These are phyloP conservation scores for Corythornis vintsioides DNA, from an alignment of 2,113 vertebrate genomes.

Conservation along the genomic window DNA sequence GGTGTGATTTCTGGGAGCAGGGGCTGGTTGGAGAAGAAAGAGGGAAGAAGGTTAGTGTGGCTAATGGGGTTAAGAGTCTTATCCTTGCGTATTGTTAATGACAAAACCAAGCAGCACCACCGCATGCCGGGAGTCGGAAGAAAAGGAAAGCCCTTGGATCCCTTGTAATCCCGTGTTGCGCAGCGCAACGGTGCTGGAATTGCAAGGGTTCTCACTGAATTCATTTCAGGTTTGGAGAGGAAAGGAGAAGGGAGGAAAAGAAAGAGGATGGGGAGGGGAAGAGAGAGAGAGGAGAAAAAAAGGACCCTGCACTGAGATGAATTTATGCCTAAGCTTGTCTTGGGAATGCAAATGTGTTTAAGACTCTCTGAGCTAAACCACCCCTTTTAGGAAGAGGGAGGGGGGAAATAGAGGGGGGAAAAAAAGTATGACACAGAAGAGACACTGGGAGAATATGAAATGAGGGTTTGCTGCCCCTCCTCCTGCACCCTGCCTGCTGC, in stretches of 20 bases:
- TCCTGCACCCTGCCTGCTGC: conserved; percentile 9
- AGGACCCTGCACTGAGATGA: conserved; percentile 44
- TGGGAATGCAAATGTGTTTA: conserved; percentile 69
- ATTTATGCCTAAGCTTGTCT: conserved; percentile 70
- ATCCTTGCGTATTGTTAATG: conserved; percentile 2
- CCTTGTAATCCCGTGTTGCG: not conserved
- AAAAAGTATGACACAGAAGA: conserved; percentile 22
- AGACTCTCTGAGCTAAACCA: conserved; percentile 56
- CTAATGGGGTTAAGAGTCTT: conserved; percentile 1
- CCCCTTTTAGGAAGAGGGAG: conserved; percentile 41
- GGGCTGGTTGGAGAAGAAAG: not conserved
- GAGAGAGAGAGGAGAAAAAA: not conserved
- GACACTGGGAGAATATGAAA: conserved; percentile 39
- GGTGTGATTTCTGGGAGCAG: not conserved
- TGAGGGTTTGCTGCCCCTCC: conserved; percentile 42
- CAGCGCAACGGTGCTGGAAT: not conserved
- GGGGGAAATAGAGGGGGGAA: not conserved
- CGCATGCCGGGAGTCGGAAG: not conserved
- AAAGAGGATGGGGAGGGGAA: not conserved
- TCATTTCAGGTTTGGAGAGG: conserved; percentile 28
- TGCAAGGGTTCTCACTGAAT: conserved; percentile 35
- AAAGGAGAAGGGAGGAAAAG: conserved; percentile 12
- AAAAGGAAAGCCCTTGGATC: not conserved
- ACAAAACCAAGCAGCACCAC: not conserved
- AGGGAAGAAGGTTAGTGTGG: not conserved